Evolutionary conservation across 2,113 vertebrate genomes (phyloP), one percentile per base, ranked within the genome.

Genomic region (Menidia beryllina): DNA sequence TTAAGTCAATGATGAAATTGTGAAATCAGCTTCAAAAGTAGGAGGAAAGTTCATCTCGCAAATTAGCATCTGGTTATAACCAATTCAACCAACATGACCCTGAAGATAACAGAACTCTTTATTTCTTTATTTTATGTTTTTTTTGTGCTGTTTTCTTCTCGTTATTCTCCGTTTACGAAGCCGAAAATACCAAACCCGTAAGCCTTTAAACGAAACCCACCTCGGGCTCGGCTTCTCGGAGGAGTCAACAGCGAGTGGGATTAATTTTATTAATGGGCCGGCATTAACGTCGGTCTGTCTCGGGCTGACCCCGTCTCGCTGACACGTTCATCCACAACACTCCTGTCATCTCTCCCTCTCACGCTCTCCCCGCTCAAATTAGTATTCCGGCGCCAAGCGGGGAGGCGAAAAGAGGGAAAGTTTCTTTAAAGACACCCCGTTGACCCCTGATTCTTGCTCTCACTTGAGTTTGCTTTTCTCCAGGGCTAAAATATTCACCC

Each of bases 401-500:
- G 56, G 52, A 75, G 71, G 64, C 72, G 26, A 93, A 95, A 88
- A 93, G 93, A 94, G 92, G 91, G 39, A 86, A 91, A 86, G 82
- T 94, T 97, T 93, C 93, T 94, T 96, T 95, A 95, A 96, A 95
- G 92, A 94, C 94, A 90, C 90, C 92, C 94, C 93, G 91, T 94
- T 97, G 96, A 97, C 96, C 96, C 94, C 93, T 93, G 93, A 92
- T 94, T 96, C 93, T 93, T 49, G 79, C 87, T 92, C 94, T 86
- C 91, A 89, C 95, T 95, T 92, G 94, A 95, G 95, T 96, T 96
- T 94, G 93, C 95, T 95, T 96, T 96, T 95, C 94, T 96, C 93
- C 92, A 25, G 95, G 95, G 94, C 95, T 96, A 94, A 98, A 98
- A 97, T 96, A 97, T 97, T 96, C 96, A 96, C 95, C 91, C 91